Evolutionary conservation across 2,888 invertebrate species (phyloP), one percentile per base, ranked within the genome.

Genomic region (Andrena fulva): DNA sequence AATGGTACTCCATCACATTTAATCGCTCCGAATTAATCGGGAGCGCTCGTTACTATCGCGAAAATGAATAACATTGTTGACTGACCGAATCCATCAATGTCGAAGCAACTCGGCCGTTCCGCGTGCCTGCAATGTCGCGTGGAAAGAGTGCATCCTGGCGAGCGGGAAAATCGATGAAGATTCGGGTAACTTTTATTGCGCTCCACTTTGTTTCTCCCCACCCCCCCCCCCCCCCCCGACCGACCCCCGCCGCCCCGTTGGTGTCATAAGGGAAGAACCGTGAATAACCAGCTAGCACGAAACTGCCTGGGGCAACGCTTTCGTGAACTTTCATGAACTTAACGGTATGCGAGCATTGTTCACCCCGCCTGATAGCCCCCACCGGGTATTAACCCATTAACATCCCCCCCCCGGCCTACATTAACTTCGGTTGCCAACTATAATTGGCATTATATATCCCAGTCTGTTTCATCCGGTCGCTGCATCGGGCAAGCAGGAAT

Each of bases 351-450:
- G 84, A 83, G 83, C 79, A 83, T 80, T 77, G 84, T 84, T 80
- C 84, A 71, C 77, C 80, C 80, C 50, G 74, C 70, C 74, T 73
- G 73, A 74, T 74, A 68, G 59, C 68, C 60, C 69, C 80, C 77
- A 70, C 64, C 69, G 80, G 72, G 80, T 84, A 84, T 84, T 84
- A 85, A 85, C 80, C 85, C 85, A 80, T 85, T 85, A 84, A 84
- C 84, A 80, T 72, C 68, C 48, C 42, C 48, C 42, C 20, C 24
- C 56, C 68, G 73, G 77, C 75, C 84, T 69, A 63, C 77, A 80
- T 84, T 84, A 84, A 85, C 84, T 84, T 77, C 54, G 85, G 77
- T 84, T 75, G 84, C 85, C 80, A 75, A 80, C 68, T 84, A 85
- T 81, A 84, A 85, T 84, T 84, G 80, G 84, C 76, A 73, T 68